phyloP scores from a whole-genome alignment of 2,113 vertebrate genomes.

The Nycticorax nycticorax region DNA sequence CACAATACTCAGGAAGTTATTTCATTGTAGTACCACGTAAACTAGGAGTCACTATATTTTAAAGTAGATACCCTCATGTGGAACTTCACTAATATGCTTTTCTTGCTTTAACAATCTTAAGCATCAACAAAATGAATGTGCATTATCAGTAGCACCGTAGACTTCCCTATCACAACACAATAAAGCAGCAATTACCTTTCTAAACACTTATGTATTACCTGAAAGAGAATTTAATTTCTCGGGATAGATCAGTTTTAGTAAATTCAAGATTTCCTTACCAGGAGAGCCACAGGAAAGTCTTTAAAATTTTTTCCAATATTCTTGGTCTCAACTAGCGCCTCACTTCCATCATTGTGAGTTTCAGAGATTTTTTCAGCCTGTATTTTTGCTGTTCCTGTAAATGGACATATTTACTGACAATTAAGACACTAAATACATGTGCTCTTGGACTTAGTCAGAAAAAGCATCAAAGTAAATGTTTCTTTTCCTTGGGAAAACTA shows the following conservation, averaged over 20 bases:
- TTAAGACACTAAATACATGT: not conserved
- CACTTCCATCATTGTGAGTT: conserved; percentile 68
- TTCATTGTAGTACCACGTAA: not conserved
- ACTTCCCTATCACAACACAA: not conserved
- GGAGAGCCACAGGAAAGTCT: conserved; percentile 74
- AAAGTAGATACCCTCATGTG: not conserved
- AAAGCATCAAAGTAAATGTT: not conserved
- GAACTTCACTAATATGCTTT: not conserved
- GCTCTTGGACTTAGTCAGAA: not conserved
- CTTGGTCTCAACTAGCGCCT: not conserved
- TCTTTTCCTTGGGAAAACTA: not conserved
- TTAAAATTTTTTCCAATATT: conserved; percentile 73
- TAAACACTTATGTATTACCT: not conserved
- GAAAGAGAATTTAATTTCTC: not conserved
- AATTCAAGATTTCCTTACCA: conserved; percentile 67
- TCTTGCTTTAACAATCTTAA: not conserved
- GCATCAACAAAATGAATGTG: not conserved
- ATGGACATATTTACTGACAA: not conserved
- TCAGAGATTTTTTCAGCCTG: conserved; percentile 74
- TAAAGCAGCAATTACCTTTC: not conserved
- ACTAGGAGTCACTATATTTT: not conserved
- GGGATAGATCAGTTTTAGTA: not conserved
- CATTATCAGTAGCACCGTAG: not conserved
- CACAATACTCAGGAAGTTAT: not conserved
- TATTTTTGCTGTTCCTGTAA: conserved; percentile 75